Evolutionary conservation across 2,888 invertebrate genomes (phyloP).

Genomic region (Tetheella fluctuosa): DNA sequence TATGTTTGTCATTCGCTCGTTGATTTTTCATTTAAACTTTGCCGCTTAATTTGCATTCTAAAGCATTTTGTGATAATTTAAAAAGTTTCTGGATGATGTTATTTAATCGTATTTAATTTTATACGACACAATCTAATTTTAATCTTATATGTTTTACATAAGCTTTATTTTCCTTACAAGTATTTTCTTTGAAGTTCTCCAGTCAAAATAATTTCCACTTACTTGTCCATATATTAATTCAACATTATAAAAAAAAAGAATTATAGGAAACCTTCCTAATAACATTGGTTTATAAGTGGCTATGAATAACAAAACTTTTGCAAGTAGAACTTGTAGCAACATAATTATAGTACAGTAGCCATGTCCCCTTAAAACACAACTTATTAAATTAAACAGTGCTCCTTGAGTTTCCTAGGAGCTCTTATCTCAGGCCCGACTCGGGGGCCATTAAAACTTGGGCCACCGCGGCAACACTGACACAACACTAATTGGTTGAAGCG

Average conservation of each 20-base stretch:
- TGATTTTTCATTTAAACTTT: conserved; percentile 43
- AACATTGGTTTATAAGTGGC: background rate
- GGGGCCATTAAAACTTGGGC: conserved; percentile 62
- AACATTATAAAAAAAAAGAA: background rate
- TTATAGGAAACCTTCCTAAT: background rate
- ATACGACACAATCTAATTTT: background rate
- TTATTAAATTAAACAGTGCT: conserved; percentile 57
- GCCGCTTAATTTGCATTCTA: conserved; percentile 40
- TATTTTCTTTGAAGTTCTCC: conserved; percentile 8
- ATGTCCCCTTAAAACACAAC: conserved; percentile 38
- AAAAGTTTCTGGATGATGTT: background rate
- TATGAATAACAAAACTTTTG: background rate
- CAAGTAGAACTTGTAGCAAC: conserved; percentile 1
- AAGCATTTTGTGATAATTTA: conserved; percentile 14
- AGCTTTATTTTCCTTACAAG: background rate
- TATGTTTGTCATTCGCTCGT: conserved; percentile 24
- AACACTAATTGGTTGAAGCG: conserved; percentile 59
- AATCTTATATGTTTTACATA: background rate
- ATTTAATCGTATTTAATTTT: too few species aligned
- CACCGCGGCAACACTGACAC: conserved; percentile 51
- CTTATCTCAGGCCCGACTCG: conserved; percentile 50
- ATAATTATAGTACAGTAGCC: conserved; percentile 8
- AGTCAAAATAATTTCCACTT: conserved; percentile 21
- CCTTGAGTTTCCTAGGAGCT: conserved; percentile 49
- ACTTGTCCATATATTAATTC: background rate